phyloP scores from a whole-genome alignment of 2,888 invertebrate species.

The Thumatha senex region DNA sequence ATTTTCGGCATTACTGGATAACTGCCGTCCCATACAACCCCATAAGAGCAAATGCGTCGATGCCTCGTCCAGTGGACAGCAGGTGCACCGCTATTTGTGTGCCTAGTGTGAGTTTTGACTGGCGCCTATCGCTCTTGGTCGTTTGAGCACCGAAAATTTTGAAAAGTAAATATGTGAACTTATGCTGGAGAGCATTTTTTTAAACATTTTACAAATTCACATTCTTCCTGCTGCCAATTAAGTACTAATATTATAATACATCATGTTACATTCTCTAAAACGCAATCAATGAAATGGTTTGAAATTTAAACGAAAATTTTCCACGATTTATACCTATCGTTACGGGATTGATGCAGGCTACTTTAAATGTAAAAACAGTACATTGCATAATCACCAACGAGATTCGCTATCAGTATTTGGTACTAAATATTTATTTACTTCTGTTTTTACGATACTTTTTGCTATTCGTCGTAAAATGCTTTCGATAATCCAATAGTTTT shows the following conservation, averaged over 20 bases:
- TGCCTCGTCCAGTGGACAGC: too few species aligned
- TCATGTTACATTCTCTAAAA: conserved; percentile 28
- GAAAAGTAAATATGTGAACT: too few species aligned
- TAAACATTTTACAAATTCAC: too few species aligned
- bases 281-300: conserved; percentile 57
- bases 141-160: too few species aligned
- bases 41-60: too few species aligned
- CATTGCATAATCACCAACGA: conserved; percentile 80
- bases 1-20: too few species aligned
- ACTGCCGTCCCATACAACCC: too few species aligned
- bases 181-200: too few species aligned
- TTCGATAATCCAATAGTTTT: conserved; percentile 47
- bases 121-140: too few species aligned
- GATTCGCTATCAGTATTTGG: conserved; percentile 76
- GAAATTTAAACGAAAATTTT: conserved; percentile 64
- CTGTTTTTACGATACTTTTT: conserved; percentile 63
- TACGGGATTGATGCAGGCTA: conserved; percentile 77
- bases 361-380: conserved; percentile 78
- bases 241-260: conserved; percentile 2
- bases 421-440: conserved; percentile 76
- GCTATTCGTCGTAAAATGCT: conserved; percentile 54
- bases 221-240: too few species aligned
- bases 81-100: too few species aligned
- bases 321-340: conserved; percentile 72
- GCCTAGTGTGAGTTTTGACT: too few species aligned